Conservation (phyloP, 2,888 invertebrate species). For the Ophraella communa region DNA sequence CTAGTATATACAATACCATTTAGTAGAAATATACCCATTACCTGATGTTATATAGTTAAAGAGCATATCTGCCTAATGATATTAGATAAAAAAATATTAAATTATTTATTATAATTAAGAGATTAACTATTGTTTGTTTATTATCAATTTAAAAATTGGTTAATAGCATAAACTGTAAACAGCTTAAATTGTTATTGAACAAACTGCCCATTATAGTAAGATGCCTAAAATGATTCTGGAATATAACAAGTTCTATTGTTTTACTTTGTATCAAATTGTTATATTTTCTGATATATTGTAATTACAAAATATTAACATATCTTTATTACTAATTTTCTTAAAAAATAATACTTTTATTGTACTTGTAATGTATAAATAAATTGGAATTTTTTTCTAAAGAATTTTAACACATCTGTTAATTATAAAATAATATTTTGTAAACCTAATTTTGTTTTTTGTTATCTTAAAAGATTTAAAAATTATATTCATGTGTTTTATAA, state of each 20-base stretch:
- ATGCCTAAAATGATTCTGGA: not conserved
- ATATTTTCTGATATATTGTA: not conserved
- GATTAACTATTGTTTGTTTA: not conserved
- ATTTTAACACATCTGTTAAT: no score
- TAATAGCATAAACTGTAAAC: not conserved
- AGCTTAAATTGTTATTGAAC: not conserved
- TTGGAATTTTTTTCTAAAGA: no score
- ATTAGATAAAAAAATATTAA: slow-evolving; percentile 6
- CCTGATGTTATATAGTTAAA: not conserved
- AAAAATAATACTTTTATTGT: no score
- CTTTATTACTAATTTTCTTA: no score
- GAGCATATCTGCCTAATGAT: slow-evolving; percentile 12
- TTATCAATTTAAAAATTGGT: not conserved
- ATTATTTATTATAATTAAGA: slow-evolving; percentile 2
- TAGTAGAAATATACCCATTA: not conserved
- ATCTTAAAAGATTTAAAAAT: no score
- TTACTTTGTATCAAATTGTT: not conserved
- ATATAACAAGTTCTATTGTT: not conserved
- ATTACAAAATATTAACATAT: not conserved
- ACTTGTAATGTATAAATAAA: no score
- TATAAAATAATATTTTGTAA: no score
- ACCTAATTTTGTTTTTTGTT: no score
- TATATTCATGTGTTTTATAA: no score
- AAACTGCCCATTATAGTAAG: not conserved
- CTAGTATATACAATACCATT: not conserved